These are phyloP conservation scores for Tiliacea citrago DNA, from an alignment of 2,888 invertebrate genomes.

Conservation along the genomic window DNA sequence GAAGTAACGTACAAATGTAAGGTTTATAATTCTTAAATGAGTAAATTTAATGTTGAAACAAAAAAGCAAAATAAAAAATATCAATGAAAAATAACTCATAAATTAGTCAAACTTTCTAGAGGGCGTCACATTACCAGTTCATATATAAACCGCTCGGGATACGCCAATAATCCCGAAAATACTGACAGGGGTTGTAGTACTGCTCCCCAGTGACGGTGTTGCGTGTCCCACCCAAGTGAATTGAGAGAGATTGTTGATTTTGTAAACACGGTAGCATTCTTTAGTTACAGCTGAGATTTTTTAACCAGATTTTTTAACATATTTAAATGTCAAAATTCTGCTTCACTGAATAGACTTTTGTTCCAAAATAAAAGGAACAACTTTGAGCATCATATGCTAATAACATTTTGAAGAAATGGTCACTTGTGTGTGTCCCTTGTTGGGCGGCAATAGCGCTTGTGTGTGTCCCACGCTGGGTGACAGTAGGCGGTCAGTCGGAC, in stretches of 20 bases:
- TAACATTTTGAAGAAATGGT: slow-evolving; percentile 76
- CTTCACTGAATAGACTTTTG: neutral
- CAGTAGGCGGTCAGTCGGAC: slow-evolving; percentile 69
- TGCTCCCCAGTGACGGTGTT: neutral
- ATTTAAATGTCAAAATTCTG: neutral
- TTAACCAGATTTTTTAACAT: too few relatives aligned
- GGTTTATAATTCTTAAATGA: too few relatives aligned
- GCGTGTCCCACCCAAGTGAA: neutral
- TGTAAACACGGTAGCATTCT: neutral
- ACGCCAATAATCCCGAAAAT: neutral
- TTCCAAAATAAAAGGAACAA: slow-evolving; percentile 9
- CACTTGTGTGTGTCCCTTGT: slow-evolving; percentile 69
- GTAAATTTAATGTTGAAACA: neutral
- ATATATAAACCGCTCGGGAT: neutral
- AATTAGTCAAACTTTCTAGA: neutral
- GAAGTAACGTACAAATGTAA: neutral
- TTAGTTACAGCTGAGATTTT: neutral
- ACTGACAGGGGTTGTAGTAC: neutral
- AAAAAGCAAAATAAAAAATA: neutral
- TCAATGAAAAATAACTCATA: neutral
- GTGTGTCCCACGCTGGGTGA: slow-evolving; percentile 73
- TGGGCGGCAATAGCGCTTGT: slow-evolving; percentile 71
- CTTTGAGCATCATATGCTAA: slow-evolving; percentile 65
- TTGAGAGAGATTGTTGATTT: neutral
- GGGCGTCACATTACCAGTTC: neutral